Evolutionary conservation across 2,888 invertebrate species (phyloP).

Genomic region (Caprella mutica): DNA sequence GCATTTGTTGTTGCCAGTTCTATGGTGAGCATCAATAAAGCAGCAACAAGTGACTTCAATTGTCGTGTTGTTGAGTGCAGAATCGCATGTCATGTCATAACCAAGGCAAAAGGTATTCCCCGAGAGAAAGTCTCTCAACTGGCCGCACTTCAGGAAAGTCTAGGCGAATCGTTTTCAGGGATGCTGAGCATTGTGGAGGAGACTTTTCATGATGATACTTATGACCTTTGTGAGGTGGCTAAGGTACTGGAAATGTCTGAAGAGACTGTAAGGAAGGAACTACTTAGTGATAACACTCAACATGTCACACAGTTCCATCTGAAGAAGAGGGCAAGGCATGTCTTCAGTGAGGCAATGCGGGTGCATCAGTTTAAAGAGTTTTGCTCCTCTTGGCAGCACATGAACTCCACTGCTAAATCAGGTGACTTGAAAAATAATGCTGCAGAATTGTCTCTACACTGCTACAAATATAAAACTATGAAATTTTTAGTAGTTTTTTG

Average conservation of each 20-base stretch:
- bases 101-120: slow-evolving; percentile 47
- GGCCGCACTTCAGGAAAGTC: slow-evolving; percentile 58
- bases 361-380: slow-evolving; percentile 62
- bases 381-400: slow-evolving; percentile 44
- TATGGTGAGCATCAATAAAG: slow-evolving; percentile 48
- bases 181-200: slow-evolving; percentile 58
- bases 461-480: too few species aligned
- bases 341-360: slow-evolving; percentile 72
- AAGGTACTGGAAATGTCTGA: slow-evolving; percentile 49
- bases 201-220: slow-evolving; percentile 45
- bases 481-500: too few species aligned
- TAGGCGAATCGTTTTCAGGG: slow-evolving; percentile 52
- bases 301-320: slow-evolving; percentile 60
- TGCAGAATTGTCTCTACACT: too few species aligned
- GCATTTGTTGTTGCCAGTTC: slow-evolving; percentile 91
- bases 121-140: slow-evolving; percentile 57
- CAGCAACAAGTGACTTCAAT: slow-evolving; percentile 79
- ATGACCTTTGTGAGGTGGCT: slow-evolving; percentile 42
- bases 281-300: slow-evolving; percentile 54
- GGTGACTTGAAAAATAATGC: too few species aligned
- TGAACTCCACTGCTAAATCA: too few species aligned
- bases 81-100: slow-evolving; percentile 60
- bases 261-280: slow-evolving; percentile 53
- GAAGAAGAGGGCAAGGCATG: slow-evolving; percentile 75
- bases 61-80: slow-evolving; percentile 88